phyloP scores from a whole-genome alignment of 2,113 vertebrate species.

The Megatriorchis doriae region DNA sequence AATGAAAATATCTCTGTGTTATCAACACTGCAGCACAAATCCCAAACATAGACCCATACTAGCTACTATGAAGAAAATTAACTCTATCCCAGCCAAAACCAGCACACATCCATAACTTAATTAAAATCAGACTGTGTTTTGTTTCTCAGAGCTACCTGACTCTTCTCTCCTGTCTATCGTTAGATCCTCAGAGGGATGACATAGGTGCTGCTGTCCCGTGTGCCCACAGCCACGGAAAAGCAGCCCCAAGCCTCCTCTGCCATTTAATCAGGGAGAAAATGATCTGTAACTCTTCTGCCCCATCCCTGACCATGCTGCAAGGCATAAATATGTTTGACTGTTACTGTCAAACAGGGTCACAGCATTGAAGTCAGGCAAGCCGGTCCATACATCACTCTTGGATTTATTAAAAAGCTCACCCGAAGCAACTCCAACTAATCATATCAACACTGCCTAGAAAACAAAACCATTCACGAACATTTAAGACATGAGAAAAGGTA shows the following conservation, averaged over 20 bases:
- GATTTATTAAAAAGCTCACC: background rate
- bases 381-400: rapidly evolving
- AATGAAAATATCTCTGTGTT: too few species aligned
- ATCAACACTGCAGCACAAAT: too few species aligned
- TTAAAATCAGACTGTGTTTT: background rate
- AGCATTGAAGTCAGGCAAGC: background rate
- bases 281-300: background rate
- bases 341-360: rapidly evolving
- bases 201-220: background rate
- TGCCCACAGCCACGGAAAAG: background rate
- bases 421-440: background rate
- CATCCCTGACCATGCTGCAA: background rate
- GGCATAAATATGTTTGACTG: background rate
- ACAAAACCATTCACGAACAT: background rate
- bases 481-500: background rate
- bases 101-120: background rate
- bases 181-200: background rate
- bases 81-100: too few species aligned
- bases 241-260: background rate
- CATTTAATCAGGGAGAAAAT: background rate
- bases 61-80: too few species aligned
- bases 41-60: too few species aligned
- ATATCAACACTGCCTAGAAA: background rate
- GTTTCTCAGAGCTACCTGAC: background rate
- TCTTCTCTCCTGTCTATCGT: background rate